Evolutionary conservation across 2,113 vertebrate genomes (phyloP).

Genomic region (Actenoides hombroni): DNA sequence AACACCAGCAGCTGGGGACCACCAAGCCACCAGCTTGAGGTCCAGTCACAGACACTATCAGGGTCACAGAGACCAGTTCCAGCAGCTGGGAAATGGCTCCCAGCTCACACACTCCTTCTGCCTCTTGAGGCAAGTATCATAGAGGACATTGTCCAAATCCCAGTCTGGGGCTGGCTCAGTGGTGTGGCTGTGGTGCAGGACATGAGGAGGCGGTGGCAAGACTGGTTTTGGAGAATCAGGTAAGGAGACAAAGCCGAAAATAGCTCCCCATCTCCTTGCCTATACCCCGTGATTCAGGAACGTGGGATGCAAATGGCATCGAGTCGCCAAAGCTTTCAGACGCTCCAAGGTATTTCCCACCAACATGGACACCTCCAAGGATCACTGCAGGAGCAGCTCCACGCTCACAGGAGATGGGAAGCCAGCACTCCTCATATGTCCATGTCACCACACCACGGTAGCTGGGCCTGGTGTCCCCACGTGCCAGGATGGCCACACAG

Average conservation of each 20-base stretch:
- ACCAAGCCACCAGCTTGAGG: accelerated
- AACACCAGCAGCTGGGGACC: background rate
- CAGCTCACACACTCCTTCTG: background rate
- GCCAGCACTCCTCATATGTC: background rate
- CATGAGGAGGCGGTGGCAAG: background rate
- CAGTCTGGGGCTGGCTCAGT: background rate
- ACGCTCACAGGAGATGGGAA: accelerated
- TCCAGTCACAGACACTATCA: background rate
- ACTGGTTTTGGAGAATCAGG: background rate
- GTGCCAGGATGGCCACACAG: accelerated
- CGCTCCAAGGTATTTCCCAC: background rate
- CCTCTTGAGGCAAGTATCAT: background rate
- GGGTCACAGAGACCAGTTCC: background rate
- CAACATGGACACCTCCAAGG: background rate
- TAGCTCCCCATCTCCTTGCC: background rate
- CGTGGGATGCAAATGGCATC: accelerated
- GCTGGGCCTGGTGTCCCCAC: too few species aligned
- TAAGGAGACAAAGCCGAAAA: background rate
- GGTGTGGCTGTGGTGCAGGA: background rate
- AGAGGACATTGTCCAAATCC: accelerated
- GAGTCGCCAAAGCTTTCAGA: background rate
- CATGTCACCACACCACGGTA: background rate
- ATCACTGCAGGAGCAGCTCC: background rate
- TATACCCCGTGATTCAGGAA: background rate
- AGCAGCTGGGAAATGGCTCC: background rate